phyloP scores from a whole-genome alignment of 2,888 invertebrate genomes.

The Xestobium rufovillosum region DNA sequence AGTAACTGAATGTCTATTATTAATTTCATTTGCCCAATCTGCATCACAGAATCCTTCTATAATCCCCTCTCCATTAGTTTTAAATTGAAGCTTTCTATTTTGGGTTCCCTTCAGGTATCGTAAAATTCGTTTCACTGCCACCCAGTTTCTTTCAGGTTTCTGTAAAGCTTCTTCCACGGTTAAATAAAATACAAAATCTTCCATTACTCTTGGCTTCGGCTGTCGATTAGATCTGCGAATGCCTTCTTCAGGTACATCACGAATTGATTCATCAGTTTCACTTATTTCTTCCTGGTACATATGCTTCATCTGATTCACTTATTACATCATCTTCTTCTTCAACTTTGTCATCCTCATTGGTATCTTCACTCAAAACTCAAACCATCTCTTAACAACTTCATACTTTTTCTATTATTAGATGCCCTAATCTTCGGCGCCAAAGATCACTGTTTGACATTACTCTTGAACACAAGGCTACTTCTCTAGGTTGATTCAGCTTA shows the following conservation, averaged over 20 bases:
- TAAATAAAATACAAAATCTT: not conserved
- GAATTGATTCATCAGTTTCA: not conserved
- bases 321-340: too few species aligned
- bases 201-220: not conserved
- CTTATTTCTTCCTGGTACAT: not conserved
- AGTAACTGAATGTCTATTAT: too few species aligned
- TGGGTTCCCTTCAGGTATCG: constrained; percentile 7
- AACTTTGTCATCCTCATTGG: too few species aligned
- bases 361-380: too few species aligned
- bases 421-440: constrained; percentile 18
- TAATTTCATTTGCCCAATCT: too few species aligned
- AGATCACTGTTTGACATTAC: constrained; percentile 9
- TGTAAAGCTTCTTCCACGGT: constrained; percentile 2
- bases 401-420: constrained; percentile 19
- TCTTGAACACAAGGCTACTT: constrained; percentile 9
- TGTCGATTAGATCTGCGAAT: not conserved
- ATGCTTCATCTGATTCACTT: not conserved
- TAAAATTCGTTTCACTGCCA: too few species aligned
- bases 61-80: too few species aligned
- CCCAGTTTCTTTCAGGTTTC: not conserved
- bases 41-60: too few species aligned
- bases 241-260: not conserved
- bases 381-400: too few species aligned
- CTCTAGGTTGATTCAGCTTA: constrained; percentile 12
- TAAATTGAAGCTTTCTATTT: too few species aligned